A percentile compares a stretch with the other conserved stretches of the same genome.
phyloP scores from a whole-genome alignment of 2,888 invertebrate species.

The Rhagium mordax region DNA sequence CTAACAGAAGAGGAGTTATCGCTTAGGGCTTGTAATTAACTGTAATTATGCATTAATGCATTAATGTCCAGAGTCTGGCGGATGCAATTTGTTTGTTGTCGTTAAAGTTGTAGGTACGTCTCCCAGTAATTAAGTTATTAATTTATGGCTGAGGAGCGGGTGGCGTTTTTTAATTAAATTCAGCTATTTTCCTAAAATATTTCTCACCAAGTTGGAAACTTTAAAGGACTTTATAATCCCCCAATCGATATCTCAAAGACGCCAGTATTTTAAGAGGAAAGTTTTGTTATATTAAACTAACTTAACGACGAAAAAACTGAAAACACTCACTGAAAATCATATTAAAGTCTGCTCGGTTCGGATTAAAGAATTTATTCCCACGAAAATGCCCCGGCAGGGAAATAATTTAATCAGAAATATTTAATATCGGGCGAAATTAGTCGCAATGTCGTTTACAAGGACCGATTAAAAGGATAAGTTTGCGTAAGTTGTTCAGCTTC shows the following conservation, averaged over 20 bases:
- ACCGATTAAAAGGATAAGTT: not conserved
- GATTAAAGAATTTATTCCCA: constrained; percentile 28
- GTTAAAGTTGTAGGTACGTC: constrained; percentile 9
- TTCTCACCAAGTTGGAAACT: constrained; percentile 27
- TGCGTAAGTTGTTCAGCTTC: not conserved
- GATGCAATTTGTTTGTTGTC: not conserved
- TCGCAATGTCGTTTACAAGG: not conserved
- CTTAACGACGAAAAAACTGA: constrained; percentile 30
- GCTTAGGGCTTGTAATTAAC: too few relatives aligned
- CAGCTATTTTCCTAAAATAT: constrained; percentile 28
- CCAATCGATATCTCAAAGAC: constrained; percentile 22
- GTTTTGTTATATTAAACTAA: constrained; percentile 33
- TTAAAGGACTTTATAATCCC: constrained; percentile 30
- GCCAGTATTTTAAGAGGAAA: constrained; percentile 33
- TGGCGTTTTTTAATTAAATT: constrained; percentile 23
- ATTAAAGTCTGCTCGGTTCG: constrained; percentile 22
- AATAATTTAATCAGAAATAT: constrained; percentile 18
- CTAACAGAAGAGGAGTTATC: too few relatives aligned
- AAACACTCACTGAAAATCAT: constrained; percentile 29
- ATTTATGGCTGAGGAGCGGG: constrained; percentile 5
- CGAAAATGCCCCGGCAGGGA: not conserved
- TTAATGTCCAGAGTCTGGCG: not conserved
- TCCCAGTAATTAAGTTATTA: constrained; percentile 19
- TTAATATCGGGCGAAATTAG: constrained; percentile 7
- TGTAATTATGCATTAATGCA: too few relatives aligned